A percentile compares a stretch with the other conserved stretches of the same genome.
Conservation (phyloP, 2,888 invertebrate species). For the Clusia tigrina region DNA sequence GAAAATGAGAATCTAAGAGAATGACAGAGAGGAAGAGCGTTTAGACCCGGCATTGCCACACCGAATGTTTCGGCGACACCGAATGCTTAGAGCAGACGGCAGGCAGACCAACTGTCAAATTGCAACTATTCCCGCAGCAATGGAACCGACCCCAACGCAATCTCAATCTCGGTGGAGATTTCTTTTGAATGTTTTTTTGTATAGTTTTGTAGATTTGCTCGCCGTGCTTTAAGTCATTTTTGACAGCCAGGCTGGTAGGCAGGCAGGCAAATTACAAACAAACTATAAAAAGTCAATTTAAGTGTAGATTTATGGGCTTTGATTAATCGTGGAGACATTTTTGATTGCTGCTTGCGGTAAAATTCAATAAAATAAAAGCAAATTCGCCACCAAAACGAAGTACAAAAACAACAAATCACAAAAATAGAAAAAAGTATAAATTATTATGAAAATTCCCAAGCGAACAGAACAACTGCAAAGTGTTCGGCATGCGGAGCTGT, state of each 20-base stretch:
- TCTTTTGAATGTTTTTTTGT: background rate
- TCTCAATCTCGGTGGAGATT: background rate
- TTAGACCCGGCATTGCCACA: background rate
- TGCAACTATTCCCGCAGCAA: background rate
- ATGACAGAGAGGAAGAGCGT: background rate
- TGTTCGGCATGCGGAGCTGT: too few species aligned
- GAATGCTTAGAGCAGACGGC: background rate
- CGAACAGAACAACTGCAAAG: too few species aligned
- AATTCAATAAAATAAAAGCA: background rate
- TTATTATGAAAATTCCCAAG: too few species aligned
- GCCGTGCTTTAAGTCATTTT: background rate
- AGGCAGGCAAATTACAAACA: constrained; percentile 5
- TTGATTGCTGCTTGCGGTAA: background rate
- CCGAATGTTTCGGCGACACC: background rate
- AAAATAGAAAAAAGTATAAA: too few species aligned
- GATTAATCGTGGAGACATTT: background rate
- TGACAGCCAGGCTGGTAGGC: too few species aligned
- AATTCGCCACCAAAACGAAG: too few species aligned
- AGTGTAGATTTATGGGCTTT: constrained; percentile 8
- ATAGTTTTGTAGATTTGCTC: background rate
- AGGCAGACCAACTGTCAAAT: background rate
- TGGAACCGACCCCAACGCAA: background rate
- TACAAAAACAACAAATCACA: background rate
- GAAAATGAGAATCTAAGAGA: background rate
- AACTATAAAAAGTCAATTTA: constrained; percentile 5